These are phyloP conservation scores for Lucilia sericata DNA, from an alignment of 1,140 invertebrate species.

Conservation along the genomic window DNA sequence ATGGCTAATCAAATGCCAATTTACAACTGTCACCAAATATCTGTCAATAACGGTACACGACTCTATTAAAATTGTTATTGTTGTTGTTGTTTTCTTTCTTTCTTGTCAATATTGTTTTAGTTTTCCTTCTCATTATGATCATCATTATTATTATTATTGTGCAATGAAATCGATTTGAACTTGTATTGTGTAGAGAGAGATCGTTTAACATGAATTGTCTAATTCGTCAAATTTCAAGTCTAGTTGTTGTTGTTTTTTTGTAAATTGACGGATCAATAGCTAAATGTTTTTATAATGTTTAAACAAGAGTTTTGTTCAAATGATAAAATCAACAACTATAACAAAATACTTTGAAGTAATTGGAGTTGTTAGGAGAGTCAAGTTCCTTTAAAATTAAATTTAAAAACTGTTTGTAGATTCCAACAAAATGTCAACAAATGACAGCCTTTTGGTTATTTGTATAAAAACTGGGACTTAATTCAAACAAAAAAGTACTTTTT, in stretches of 20 bases:
- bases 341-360: not conserved
- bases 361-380: not conserved
- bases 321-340: not conserved
- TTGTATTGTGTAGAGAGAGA: not conserved
- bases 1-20: constrained; percentile 24
- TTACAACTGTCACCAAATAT: constrained; percentile 12
- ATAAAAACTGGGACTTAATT: too few species aligned
- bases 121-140: not conserved
- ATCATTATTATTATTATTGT: not conserved
- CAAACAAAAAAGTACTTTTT: too few species aligned
- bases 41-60: too few species aligned
- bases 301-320: not conserved
- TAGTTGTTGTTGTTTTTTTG: not conserved
- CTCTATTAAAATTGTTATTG: too few species aligned
- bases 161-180: constrained; percentile 24
- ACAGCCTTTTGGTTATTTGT: too few species aligned
- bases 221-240: constrained; percentile 31
- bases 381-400: not conserved
- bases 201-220: constrained; percentile 34
- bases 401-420: too few species aligned
- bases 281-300: constrained; percentile 27
- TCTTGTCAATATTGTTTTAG: not conserved
- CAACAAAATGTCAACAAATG: too few species aligned
- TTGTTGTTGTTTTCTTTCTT: not conserved
- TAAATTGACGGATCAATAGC: constrained; percentile 26